Conservation (phyloP, 1,140 invertebrate species). For the Caerostris extrusa region DNA sequence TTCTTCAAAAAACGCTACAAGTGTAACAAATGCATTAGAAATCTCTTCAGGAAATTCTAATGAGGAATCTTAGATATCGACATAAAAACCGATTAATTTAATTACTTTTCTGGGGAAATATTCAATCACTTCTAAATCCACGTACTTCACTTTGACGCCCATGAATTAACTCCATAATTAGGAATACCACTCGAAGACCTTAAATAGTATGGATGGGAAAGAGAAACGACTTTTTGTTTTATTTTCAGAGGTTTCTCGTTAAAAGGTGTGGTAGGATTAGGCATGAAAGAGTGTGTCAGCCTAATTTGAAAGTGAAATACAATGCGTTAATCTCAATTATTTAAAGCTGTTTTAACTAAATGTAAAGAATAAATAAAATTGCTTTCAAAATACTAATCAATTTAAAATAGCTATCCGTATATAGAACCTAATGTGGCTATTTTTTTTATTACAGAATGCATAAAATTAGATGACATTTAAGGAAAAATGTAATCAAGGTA, state of each 20-base stretch:
- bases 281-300: constrained; percentile 21
- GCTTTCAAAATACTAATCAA: background rate
- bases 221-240: constrained; percentile 4
- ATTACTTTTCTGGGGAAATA: constrained; percentile 47
- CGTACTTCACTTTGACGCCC: constrained; percentile 22
- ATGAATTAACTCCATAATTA: constrained; percentile 50
- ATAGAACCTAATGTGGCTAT: no score
- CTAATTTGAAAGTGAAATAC: constrained; percentile 50
- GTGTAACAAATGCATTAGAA: background rate
- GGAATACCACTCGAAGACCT: constrained; percentile 44
- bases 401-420: no score
- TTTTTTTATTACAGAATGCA: no score
- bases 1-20: background rate
- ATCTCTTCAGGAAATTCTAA: background rate
- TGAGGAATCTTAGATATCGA: constrained; percentile 33
- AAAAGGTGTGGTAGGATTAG: constrained; percentile 54
- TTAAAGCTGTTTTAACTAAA: constrained; percentile 40
- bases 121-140: constrained; percentile 57
- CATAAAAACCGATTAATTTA: constrained; percentile 56
- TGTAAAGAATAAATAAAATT: background rate
- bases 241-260: constrained; percentile 33
- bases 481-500: background rate
- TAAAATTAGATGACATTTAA: background rate
- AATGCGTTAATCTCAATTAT: constrained; percentile 38
- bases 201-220: constrained; percentile 17